phyloP scores from a whole-genome alignment of 2,113 vertebrate genomes.

The Deroptyus accipitrinus region DNA sequence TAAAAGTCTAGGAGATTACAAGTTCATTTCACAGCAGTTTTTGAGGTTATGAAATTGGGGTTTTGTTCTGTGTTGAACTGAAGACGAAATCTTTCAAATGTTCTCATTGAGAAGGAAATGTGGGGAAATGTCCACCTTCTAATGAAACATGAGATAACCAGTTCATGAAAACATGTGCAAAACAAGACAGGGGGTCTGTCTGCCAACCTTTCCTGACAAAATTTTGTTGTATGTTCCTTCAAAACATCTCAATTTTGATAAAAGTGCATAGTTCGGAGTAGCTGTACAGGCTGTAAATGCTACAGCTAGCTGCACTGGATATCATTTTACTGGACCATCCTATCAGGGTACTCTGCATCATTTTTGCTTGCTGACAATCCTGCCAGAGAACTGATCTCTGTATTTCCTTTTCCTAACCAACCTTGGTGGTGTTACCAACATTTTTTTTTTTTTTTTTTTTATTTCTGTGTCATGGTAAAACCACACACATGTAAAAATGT shows the following conservation, averaged over 20 bases:
- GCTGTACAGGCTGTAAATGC: background rate
- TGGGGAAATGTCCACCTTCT: background rate
- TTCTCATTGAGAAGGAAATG: background rate
- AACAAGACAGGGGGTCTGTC: background rate
- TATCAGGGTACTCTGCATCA: background rate
- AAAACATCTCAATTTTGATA: background rate
- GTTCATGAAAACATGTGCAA: background rate
- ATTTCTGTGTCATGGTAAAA: background rate
- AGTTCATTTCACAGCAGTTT: background rate
- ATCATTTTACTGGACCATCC: background rate
- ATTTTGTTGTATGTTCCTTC: background rate
- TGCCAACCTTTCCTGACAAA: background rate
- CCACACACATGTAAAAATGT: background rate
- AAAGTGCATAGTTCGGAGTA: background rate
- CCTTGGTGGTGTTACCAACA: background rate
- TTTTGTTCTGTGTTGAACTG: background rate
- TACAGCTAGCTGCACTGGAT: background rate
- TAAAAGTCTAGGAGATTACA: background rate
- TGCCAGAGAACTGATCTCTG: background rate
- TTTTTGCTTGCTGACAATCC: background rate
- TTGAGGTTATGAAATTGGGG: background rate
- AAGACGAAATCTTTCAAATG: background rate
- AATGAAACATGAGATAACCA: background rate
- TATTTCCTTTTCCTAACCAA: background rate
- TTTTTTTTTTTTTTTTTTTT: background rate